phyloP scores from a whole-genome alignment of 2,113 vertebrate genomes.

The Orientallactaga bullata region DNA sequence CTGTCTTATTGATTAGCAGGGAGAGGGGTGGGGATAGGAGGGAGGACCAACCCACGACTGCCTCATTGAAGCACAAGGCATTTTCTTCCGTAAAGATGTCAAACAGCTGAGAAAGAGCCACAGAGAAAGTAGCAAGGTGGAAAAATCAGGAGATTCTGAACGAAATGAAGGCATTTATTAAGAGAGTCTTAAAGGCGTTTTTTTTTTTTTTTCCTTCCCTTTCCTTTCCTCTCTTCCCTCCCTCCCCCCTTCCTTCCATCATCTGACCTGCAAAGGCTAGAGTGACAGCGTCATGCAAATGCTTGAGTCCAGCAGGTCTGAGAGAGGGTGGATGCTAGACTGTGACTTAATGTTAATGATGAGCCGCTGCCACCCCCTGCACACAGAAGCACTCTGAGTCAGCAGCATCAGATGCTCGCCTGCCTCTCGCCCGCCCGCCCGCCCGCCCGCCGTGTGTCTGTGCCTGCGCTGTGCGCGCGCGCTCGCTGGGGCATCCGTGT shows the following conservation, averaged over 20 bases:
- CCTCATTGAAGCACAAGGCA: conserved; percentile 86
- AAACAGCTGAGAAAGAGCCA: conserved; percentile 87
- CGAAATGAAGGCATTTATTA: conserved; percentile 86
- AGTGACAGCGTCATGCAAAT: conserved; percentile 91
- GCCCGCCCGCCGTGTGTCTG: conserved; percentile 65
- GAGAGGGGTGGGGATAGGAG: conserved; percentile 84
- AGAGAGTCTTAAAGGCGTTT: conserved; percentile 65
- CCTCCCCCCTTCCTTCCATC: conserved; percentile 74
- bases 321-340: conserved; percentile 90
- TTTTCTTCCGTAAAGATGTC: conserved; percentile 90
- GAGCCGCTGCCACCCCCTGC: conserved; percentile 89
- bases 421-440: conserved; percentile 72
- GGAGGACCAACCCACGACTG: conserved; percentile 83
- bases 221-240: not conserved
- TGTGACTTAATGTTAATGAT: conserved; percentile 90
- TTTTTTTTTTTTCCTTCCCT: not conserved
- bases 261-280: conserved; percentile 89
- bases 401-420: conserved; percentile 91
- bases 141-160: conserved; percentile 86
- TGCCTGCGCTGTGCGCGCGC: conserved; percentile 73
- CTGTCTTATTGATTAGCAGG: conserved; percentile 88
- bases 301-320: conserved; percentile 90
- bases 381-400: conserved; percentile 92
- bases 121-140: conserved; percentile 89
- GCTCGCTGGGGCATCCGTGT: conserved; percentile 77